Conservation (phyloP, 2,797 vertebrate genomes). For the Dipus sagitta region DNA sequence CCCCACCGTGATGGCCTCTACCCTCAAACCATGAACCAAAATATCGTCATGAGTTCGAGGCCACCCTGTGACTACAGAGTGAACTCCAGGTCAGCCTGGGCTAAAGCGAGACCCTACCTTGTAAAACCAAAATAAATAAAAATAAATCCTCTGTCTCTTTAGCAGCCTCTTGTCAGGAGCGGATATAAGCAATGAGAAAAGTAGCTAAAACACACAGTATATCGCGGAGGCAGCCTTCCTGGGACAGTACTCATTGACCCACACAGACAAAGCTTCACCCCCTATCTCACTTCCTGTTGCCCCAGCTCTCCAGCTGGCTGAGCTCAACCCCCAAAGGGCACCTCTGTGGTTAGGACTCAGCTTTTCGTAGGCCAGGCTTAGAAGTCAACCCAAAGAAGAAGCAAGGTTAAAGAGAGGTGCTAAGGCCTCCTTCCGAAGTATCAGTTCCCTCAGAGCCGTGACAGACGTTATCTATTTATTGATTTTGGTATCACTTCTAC, state of each 20-base stretch:
- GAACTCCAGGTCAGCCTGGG: too few species aligned
- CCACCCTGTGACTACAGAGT: too few species aligned
- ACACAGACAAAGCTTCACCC: not conserved
- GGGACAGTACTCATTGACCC: not conserved
- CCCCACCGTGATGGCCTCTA: not conserved
- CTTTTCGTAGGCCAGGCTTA: not conserved
- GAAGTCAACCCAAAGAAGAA: not conserved
- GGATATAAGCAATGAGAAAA: not conserved
- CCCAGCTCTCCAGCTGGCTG: not conserved
- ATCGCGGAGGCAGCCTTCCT: fast-evolving
- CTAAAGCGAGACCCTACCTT: too few species aligned
- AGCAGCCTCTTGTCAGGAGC: too few species aligned
- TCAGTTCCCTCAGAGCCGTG: not conserved
- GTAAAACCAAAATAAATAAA: not conserved
- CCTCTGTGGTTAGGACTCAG: not conserved
- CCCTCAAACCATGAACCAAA: too few species aligned
- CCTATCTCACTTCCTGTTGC: not conserved
- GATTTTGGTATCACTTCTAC: too few species aligned
- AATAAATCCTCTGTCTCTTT: not conserved
- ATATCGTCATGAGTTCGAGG: too few species aligned
- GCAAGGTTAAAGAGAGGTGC: not conserved
- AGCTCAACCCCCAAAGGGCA: not conserved
- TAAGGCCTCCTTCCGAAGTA: not conserved
- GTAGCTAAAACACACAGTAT: not conserved
- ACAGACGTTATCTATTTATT: too few species aligned